phyloP scores from a whole-genome alignment of 2,797 vertebrate species.

The Urosaurus nigricauda region DNA sequence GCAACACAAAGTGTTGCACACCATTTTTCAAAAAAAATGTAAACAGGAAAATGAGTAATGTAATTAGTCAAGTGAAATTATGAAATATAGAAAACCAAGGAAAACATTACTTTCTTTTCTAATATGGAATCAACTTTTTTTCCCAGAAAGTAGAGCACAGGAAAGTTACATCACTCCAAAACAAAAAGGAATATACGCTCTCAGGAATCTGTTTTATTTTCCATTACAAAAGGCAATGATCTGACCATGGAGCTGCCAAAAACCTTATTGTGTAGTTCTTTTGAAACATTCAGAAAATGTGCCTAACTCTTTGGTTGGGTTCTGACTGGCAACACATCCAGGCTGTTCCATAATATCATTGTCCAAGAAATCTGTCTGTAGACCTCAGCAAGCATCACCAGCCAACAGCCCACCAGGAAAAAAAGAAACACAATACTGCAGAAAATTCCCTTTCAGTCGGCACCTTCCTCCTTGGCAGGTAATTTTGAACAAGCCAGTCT shows the following conservation, averaged over 20 bases:
- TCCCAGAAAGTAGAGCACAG: not conserved
- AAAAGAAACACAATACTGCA: slow-evolving; percentile 27
- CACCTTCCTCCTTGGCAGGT: slow-evolving; percentile 46
- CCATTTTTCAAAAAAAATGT: not conserved
- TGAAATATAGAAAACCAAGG: slow-evolving; percentile 30
- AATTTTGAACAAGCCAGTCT: slow-evolving; percentile 39
- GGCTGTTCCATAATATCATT: not conserved
- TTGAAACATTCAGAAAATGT: slow-evolving; percentile 19
- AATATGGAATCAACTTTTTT: slow-evolving; percentile 30
- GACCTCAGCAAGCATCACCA: slow-evolving; percentile 30
- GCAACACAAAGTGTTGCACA: not conserved
- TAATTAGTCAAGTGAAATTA: slow-evolving; percentile 34
- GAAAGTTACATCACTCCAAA: not conserved
- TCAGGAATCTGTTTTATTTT: slow-evolving; percentile 30
- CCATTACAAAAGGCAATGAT: slow-evolving; percentile 19
- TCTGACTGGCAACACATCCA: slow-evolving; percentile 22
- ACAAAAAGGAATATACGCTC: not conserved
- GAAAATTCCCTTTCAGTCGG: slow-evolving; percentile 36
- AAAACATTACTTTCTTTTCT: fast-evolving
- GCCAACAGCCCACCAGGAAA: slow-evolving; percentile 26
- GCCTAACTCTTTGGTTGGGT: slow-evolving; percentile 36
- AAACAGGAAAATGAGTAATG: slow-evolving; percentile 31
- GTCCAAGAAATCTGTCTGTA: slow-evolving; percentile 29
- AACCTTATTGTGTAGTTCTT: slow-evolving; percentile 7
- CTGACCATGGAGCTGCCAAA: slow-evolving; percentile 14